phyloP scores from a whole-genome alignment of 2,888 invertebrate genomes.

The Pterobdella sp. region DNA sequence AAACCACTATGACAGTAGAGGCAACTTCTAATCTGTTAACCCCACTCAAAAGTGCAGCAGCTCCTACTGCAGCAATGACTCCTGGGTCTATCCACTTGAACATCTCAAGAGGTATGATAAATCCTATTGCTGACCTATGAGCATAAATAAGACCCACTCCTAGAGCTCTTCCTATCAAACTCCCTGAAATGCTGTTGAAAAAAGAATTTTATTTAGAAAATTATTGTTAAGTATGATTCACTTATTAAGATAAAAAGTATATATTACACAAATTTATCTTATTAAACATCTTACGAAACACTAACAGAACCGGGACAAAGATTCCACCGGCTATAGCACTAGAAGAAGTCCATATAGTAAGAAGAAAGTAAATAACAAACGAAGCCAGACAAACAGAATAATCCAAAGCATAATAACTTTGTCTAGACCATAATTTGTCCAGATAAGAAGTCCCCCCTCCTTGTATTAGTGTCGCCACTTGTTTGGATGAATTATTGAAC shows the following conservation, averaged over 20 bases:
- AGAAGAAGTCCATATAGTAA: conserved; percentile 37
- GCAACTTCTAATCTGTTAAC: conserved; percentile 38
- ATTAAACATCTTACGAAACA: not conserved
- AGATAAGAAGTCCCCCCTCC: conserved; percentile 43
- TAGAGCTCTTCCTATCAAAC: conserved; percentile 35
- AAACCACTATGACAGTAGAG: conserved; percentile 38
- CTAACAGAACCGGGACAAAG: conserved; percentile 38
- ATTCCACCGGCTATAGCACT: conserved; percentile 38
- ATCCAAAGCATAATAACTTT: conserved; percentile 41
- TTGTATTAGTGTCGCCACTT: conserved; percentile 39
- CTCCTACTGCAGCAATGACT: conserved; percentile 37
- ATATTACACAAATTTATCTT: not conserved
- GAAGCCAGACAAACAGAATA: conserved; percentile 33
- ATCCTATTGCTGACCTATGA: conserved; percentile 28
- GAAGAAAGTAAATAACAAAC: conserved; percentile 35
- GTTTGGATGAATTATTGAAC: no score
- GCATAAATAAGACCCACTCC: conserved; percentile 35
- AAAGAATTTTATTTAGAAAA: conserved; percentile 10
- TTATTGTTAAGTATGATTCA: no score
- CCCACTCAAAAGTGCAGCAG: conserved; percentile 38
- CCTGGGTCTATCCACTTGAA: conserved; percentile 40
- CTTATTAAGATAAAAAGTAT: no score
- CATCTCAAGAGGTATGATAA: conserved; percentile 13
- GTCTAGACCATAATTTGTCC: conserved; percentile 42
- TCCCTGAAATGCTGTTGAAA: conserved; percentile 36